Conservation (phyloP, 2,113 vertebrate genomes). For the Centropus unirufus region DNA sequence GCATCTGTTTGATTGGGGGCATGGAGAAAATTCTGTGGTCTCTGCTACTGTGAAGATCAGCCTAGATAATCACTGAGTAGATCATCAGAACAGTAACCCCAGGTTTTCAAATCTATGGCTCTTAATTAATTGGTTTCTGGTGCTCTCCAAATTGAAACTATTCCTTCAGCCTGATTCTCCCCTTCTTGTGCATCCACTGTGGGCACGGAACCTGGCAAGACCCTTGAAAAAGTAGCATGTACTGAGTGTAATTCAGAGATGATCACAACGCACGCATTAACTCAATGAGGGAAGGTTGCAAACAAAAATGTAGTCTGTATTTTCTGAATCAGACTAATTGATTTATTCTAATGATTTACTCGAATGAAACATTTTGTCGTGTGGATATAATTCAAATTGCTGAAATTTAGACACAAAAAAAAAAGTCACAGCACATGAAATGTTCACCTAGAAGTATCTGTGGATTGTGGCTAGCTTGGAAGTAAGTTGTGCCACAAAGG, state of each 20-base stretch:
- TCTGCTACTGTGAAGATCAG: neutral
- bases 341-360: neutral
- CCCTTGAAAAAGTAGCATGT: neutral
- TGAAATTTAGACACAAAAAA: neutral
- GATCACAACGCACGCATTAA: neutral
- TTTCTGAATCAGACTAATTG: neutral
- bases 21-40: neutral
- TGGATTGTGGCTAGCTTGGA: neutral
- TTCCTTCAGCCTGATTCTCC: neutral
- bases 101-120: neutral
- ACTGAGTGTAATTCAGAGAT: neutral
- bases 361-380: neutral
- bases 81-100: neutral
- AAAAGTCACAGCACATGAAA: neutral
- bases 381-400: neutral
- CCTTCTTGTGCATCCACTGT: neutral
- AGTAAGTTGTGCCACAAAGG: neutral
- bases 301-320: neutral
- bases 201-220: neutral
- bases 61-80: neutral
- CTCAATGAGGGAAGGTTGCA: neutral
- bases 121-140: neutral
- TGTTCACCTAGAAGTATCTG: neutral
- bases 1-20: neutral
- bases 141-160: neutral